Evolutionary conservation across 2,113 vertebrate genomes (phyloP), one percentile per base, ranked within the genome.

Genomic region (Lanius ludovicianus): DNA sequence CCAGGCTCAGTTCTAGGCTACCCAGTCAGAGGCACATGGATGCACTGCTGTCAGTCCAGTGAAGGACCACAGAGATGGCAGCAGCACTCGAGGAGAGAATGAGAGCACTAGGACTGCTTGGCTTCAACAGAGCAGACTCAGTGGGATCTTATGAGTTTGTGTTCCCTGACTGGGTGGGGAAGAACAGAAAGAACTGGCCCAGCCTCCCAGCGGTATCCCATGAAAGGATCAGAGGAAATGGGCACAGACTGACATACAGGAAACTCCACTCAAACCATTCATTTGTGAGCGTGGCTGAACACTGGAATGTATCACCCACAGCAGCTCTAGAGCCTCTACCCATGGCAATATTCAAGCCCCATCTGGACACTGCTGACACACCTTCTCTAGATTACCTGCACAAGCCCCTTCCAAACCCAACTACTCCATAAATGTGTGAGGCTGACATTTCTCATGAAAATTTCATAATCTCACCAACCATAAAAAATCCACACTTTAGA

Each of bases 391-490:
- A 79, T 15, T 57, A 37, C 2, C 18, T 65, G 37, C 37, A 78
- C 30, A 80, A 24, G 46, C 11, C 31, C 24, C 69, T 74, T 87
- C 50, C 42, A 73, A 83, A 92, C 30, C 73, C 50, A 90, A 19
- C 21, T 16, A 17, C 18, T 55, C 13, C 8, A 4, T 35, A 30
- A 49, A 5, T 13, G 6, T 4, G 44, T 31, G 53, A 79, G 31
- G 27, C n/a, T 42, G 47, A 27, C 4, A 30, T 33, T 70, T 75
- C 25, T 78, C 11, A n/a, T 0, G 63, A 67, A 82, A 59, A 44
- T 2, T 9, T 50, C 11, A 18, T 21, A 33, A 83, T 10, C 0
- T 0, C 11, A 70, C 33, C 39, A 59, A 23, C 8, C 15, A 39
- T 21, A 14, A 55, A 13, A 89, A 89, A 87, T 7, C 23, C 15